Base-by-base conservation (phyloP, 2,113 vertebrate genomes). In the Syrmaticus mikado region DNA sequence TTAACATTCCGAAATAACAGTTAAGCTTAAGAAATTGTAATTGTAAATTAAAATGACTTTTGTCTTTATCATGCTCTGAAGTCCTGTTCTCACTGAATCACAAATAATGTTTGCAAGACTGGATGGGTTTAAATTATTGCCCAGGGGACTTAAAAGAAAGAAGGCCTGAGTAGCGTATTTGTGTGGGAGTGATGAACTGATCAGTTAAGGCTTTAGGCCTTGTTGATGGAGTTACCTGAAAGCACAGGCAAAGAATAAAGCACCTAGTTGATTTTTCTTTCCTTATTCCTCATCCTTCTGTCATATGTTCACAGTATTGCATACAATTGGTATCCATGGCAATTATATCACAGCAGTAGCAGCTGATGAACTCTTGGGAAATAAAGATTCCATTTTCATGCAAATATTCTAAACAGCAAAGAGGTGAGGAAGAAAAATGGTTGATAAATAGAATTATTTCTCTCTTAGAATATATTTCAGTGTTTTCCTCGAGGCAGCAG, bases 371-470 rank as follows among this genome's bases (percentile, higher is more conserved):
- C 93, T 93, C 94, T 73, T 92, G 91, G 87, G 94, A 94, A 97
- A 94, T 95, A 97, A 96, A 95, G 77, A 86, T 83, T 85, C 82
- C 62, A 92, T 97, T 95, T 94, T 96, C 72, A 97, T 96, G 94
- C 87, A 95, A 93, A 95, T 94, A 94, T 86, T 92, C 82, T 95
- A 93, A 97, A 95, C 48, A 95, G 70, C 76, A 91, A 94, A 83
- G 87, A 90, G 82, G 76, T 90, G 58, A 86, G 82, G 52, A 90
- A 94, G 79, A 90, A 95, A 90, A 97, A 84, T 78, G 78, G 79
- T 87, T 92, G 91, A 90, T 94, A 95, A 96, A 97, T 85, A 88
- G 60, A 92, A 93, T 82, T 89, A 85, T 85, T 93, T 92, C 64
- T 81, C 11, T 82, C 92, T 85, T 80, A 83, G 68, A 93, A 78